phyloP scores from a whole-genome alignment of 2,888 invertebrate species.

The Agrilus cyanescens region DNA sequence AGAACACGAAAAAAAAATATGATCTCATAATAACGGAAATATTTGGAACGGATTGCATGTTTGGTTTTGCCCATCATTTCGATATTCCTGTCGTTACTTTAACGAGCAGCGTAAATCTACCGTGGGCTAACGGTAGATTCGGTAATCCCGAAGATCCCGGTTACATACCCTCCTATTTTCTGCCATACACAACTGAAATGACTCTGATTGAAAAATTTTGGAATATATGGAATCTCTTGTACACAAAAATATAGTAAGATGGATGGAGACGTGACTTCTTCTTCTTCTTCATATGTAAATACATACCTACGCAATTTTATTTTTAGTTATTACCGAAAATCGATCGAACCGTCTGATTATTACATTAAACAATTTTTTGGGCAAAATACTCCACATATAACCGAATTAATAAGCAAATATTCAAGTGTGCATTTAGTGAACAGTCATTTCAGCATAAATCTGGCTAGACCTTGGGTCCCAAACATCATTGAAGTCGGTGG shows the following conservation, averaged over 20 bases:
- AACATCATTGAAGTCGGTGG: constrained; percentile 38
- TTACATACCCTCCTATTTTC: constrained; percentile 44
- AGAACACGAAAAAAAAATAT: constrained; percentile 9
- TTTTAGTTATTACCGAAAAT: constrained; percentile 7
- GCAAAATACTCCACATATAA: constrained; percentile 27
- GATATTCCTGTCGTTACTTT: constrained; percentile 44
- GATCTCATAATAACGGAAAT: constrained; percentile 43
- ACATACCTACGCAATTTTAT: constrained; percentile 3
- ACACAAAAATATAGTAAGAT: constrained; percentile 13
- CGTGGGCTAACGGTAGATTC: constrained; percentile 43
- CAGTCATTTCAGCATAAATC: constrained; percentile 32
- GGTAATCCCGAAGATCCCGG: constrained; percentile 48
- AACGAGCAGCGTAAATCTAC: constrained; percentile 43
- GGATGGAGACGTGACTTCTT: too few relatives aligned
- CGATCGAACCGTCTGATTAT: constrained; percentile 24
- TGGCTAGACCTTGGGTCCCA: constrained; percentile 32
- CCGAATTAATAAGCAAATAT: constrained; percentile 33
- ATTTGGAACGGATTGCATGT: constrained; percentile 48
- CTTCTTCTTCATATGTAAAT: constrained; percentile 9
- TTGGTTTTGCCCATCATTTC: constrained; percentile 45
- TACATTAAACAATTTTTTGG: constrained; percentile 41
- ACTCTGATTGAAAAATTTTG: constrained; percentile 39
- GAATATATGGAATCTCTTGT: constrained; percentile 29
- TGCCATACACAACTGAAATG: constrained; percentile 41
- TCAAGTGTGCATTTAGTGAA: constrained; percentile 34